Evolutionary conservation across 2,113 vertebrate genomes (phyloP).

Genomic region (Taurulus bubalis): DNA sequence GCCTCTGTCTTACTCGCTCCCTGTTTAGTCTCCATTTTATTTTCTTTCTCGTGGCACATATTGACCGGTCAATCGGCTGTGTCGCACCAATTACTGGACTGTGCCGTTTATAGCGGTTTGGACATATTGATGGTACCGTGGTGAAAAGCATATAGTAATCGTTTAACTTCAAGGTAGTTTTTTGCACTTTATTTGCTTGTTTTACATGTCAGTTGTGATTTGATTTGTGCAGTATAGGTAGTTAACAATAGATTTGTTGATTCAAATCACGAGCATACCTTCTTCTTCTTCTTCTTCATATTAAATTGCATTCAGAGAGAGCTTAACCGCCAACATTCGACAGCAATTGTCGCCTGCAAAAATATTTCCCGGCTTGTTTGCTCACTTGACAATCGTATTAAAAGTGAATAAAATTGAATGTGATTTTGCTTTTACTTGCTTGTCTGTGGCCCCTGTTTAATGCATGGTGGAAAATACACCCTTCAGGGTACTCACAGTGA

Average conservation of each 20-base stretch:
- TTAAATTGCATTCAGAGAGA: not conserved
- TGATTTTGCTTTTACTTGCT: not conserved
- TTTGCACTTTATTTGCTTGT: not conserved
- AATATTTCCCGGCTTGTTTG: not conserved
- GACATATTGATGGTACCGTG: conserved; percentile 3
- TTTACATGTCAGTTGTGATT: not conserved
- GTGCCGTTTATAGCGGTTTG: conserved; percentile 61
- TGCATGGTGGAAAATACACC: too few relatives aligned
- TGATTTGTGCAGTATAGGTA: not conserved
- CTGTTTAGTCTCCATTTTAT: conserved; percentile 13
- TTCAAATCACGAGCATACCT: too few relatives aligned
- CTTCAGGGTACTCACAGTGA: not conserved
- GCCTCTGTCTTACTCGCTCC: not conserved
- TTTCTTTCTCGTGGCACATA: conserved; percentile 38
- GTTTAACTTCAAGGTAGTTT: not conserved
- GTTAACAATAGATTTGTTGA: not conserved
- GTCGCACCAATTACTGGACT: conserved; percentile 52
- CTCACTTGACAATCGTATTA: not conserved
- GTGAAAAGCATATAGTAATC: not conserved
- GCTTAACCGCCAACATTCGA: not conserved
- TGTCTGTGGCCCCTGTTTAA: not conserved
- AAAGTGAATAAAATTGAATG: not conserved
- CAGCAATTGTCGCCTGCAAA: too few relatives aligned
- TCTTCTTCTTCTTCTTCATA: too few relatives aligned
- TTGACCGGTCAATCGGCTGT: conserved; percentile 54